Conservation (phyloP, 1,140 invertebrate genomes). For the Trachelipus rathkii region DNA sequence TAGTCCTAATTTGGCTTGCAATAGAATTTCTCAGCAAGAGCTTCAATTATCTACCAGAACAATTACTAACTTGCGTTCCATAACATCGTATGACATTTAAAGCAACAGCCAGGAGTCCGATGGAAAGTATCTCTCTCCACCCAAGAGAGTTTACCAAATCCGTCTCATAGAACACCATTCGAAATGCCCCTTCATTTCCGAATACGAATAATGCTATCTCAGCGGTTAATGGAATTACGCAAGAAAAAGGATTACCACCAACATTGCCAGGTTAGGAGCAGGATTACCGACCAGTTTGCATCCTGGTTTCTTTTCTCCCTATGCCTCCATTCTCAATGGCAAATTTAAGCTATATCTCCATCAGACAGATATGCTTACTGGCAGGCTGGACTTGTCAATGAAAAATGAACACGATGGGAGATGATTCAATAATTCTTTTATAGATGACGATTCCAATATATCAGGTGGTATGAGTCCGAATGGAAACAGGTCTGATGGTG, state of each 20-base stretch:
- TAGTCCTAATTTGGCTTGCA: constrained; percentile 89
- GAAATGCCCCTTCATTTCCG: constrained; percentile 86
- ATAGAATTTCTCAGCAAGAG: constrained; percentile 91
- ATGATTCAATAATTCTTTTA: constrained; percentile 41
- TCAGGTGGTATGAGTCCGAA: constrained; percentile 45
- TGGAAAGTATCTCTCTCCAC: constrained; percentile 17
- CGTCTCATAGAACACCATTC: constrained; percentile 54
- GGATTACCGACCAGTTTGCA: constrained; percentile 70
- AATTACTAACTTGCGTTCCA: constrained; percentile 99
- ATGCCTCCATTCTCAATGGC: constrained; percentile 29
- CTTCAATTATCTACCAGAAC: constrained; percentile 88
- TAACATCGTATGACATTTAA: constrained; percentile 97
- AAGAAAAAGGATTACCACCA: constrained; percentile 62
- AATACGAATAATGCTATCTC: constrained; percentile 70
- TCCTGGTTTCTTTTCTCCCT: constrained; percentile 61
- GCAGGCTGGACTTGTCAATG: constrained; percentile 52
- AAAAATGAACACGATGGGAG: constrained; percentile 45
- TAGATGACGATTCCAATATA: constrained; percentile 46
- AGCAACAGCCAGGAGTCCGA: constrained; percentile 61
- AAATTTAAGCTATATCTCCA: constrained; percentile 22
- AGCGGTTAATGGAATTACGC: constrained; percentile 76
- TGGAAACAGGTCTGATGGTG: constrained; percentile 56
- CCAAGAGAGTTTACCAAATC: constrained; percentile 32
- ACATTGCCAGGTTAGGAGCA: constrained; percentile 62
- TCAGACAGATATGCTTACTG: constrained; percentile 49